These are phyloP conservation scores for Lochmaea crataegi DNA, from an alignment of 2,888 invertebrate genomes.

Conservation along the genomic window DNA sequence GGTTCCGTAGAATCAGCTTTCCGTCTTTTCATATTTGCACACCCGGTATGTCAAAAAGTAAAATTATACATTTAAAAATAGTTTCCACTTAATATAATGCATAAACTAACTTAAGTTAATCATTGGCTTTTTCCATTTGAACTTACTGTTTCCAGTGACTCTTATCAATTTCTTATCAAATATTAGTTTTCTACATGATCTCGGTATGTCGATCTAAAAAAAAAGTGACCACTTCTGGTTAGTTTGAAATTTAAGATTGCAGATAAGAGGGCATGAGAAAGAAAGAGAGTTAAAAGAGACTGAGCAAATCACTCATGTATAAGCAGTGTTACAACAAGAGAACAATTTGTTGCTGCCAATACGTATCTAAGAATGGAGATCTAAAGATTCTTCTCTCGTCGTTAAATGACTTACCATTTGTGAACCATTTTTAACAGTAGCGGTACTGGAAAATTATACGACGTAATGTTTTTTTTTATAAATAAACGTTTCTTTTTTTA, in stretches of 20 bases:
- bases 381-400: constrained; percentile 30
- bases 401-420: constrained; percentile 34
- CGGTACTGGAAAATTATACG: not conserved
- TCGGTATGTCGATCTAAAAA: not conserved
- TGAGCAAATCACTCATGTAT: constrained; percentile 53
- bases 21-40: too few relatives aligned
- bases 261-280: constrained; percentile 18
- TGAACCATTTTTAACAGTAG: constrained; percentile 23
- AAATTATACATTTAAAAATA: not conserved
- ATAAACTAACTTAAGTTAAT: not conserved
- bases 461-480: not conserved
- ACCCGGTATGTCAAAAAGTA: too few relatives aligned
- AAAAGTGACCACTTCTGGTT: constrained; percentile 9
- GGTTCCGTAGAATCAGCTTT: too few relatives aligned
- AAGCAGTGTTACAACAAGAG: constrained; percentile 53
- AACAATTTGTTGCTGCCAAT: constrained; percentile 57
- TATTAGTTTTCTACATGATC: constrained; percentile 6
- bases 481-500: not conserved
- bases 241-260: constrained; percentile 15
- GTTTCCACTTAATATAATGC: not conserved
- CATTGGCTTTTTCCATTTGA: not conserved
- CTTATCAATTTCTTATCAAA: not conserved
- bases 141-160: not conserved
- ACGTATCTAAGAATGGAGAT: constrained; percentile 51
- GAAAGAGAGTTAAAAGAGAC: constrained; percentile 21